Percentiles rank a stretch among this genome's conserved stretches.
phyloP scores from a whole-genome alignment of 2,113 vertebrate genomes.

The Pseudolaguvia tuberculata region DNA sequence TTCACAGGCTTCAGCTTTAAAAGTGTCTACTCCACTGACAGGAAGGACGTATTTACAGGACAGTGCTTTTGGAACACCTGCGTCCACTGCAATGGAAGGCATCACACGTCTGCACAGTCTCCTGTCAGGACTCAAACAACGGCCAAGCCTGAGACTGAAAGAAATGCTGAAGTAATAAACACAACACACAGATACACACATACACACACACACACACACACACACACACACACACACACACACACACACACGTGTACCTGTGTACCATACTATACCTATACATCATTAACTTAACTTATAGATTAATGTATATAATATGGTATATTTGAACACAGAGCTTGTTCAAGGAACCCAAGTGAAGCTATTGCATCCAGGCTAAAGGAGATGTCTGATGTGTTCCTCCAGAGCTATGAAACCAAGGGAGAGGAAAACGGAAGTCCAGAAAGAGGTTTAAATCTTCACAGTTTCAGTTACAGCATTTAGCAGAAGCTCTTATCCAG shows the following conservation, averaged over 20 bases:
- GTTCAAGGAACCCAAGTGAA: conserved; percentile 83
- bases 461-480: too few species aligned
- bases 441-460: conserved; percentile 70
- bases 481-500: too few species aligned
- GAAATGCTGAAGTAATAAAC: conserved; percentile 74
- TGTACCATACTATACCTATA: too few species aligned
- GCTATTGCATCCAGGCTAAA: conserved; percentile 77
- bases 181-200: background rate
- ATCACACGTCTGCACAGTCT: conserved; percentile 83
- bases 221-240: conserved; percentile 1
- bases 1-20: conserved; percentile 73
- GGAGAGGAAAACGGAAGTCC: conserved; percentile 59
- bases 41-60: conserved; percentile 78
- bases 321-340: conserved; percentile 64
- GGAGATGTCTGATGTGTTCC: conserved; percentile 82
- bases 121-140: conserved; percentile 78
- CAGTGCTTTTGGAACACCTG: conserved; percentile 67
- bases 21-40: conserved; percentile 79
- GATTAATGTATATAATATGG: too few species aligned
- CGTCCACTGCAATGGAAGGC: conserved; percentile 78
- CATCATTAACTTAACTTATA: too few species aligned
- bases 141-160: conserved; percentile 75
- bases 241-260: too few species aligned
- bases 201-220: background rate
- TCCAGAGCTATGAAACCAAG: conserved; percentile 65